Conservation (phyloP, 2,797 vertebrate genomes). For the Sebastes paucispinis region DNA sequence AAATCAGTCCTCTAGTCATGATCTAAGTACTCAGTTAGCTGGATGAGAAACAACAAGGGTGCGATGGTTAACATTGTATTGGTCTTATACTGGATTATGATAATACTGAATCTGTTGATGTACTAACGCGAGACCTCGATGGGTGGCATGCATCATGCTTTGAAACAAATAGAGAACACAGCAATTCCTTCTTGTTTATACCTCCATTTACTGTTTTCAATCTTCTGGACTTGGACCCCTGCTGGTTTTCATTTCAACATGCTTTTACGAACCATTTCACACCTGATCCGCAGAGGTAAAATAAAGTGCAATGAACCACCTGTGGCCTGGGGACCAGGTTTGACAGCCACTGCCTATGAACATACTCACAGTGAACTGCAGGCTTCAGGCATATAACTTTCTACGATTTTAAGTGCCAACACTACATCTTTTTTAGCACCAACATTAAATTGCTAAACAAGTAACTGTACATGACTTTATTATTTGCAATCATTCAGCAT, state of each 20-base stretch:
- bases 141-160: neutral
- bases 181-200: neutral
- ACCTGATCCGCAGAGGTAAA: neutral
- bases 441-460: neutral
- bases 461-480: neutral
- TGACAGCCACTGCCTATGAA: neutral
- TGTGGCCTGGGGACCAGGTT: neutral
- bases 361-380: neutral
- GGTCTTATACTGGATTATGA: neutral
- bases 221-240: neutral
- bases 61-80: neutral
- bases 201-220: neutral
- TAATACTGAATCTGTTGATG: neutral
- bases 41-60: neutral
- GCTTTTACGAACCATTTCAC: neutral
- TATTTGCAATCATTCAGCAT: neutral
- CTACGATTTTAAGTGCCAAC: neutral
- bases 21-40: neutral
- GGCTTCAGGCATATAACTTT: neutral
- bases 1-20: neutral
- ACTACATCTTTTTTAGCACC: neutral
- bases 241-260: neutral
- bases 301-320: neutral
- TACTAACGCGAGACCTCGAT: neutral
- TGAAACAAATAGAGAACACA: neutral